These are phyloP conservation scores for Bombus difficillimus DNA, from an alignment of 1,140 invertebrate species.

Conservation along the genomic window DNA sequence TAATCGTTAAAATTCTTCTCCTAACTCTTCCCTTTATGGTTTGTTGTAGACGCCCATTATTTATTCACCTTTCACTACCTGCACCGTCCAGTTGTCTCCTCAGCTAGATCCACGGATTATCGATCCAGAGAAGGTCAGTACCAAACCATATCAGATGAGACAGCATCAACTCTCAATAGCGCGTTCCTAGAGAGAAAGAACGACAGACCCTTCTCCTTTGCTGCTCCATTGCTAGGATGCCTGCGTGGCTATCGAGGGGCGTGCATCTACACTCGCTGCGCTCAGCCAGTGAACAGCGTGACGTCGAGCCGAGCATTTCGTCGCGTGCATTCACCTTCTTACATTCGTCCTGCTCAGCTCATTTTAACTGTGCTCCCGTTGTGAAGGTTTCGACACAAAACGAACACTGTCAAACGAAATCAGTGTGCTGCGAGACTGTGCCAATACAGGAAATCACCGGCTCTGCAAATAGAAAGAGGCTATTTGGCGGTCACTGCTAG, in stretches of 20 bases:
- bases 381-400: not conserved
- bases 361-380: no score
- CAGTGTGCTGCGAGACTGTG: not conserved
- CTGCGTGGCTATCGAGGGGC: not conserved
- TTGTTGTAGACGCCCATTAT: not conserved
- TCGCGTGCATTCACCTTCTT: not conserved
- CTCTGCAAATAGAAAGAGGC: not conserved
- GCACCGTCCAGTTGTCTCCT: not conserved
- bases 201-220: no score
- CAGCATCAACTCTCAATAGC: not conserved
- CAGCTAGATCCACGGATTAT: slow-evolving; percentile 9
- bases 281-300: slow-evolving; percentile 37
- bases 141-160: not conserved
- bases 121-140: not conserved
- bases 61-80: not conserved
- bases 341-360: not conserved
- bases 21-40: not conserved
- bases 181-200: not conserved
- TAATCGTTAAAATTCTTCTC: not conserved
- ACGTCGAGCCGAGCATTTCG: slow-evolving; percentile 17
- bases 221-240: not conserved
- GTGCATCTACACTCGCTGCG: not conserved
- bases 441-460: not conserved
- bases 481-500: slow-evolving; percentile 1
- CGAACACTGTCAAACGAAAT: not conserved